phyloP scores from a whole-genome alignment of 2,888 invertebrate genomes.

The Diarsia mendica region DNA sequence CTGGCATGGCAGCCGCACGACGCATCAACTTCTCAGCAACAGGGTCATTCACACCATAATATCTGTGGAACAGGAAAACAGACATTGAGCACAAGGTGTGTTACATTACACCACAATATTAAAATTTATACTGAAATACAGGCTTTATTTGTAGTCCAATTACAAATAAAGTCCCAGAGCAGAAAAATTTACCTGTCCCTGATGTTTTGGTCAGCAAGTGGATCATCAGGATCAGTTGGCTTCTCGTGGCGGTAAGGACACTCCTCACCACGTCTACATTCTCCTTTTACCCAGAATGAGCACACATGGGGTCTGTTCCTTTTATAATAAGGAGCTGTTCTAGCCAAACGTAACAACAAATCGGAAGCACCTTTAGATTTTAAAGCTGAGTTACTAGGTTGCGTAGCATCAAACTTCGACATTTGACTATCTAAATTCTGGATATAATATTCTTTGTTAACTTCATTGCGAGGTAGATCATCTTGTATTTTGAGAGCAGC shows the following conservation, averaged over 20 bases:
- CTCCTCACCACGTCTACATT: constrained; percentile 98
- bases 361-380: constrained; percentile 95
- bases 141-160: background rate
- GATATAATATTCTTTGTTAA: constrained; percentile 98
- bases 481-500: constrained; percentile 97
- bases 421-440: constrained; percentile 96
- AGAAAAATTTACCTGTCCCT: constrained; percentile 92
- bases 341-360: constrained; percentile 95
- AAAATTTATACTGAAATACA: background rate
- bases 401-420: constrained; percentile 87
- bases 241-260: constrained; percentile 99
- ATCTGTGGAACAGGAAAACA: constrained; percentile 84
- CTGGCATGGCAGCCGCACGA: constrained; percentile 97
- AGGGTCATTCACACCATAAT: constrained; percentile 98
- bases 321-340: constrained; percentile 98
- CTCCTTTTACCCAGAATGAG: constrained; percentile 99
- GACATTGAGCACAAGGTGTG: background rate
- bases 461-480: constrained; percentile 97
- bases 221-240: constrained; percentile 99
- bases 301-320: constrained; percentile 98
- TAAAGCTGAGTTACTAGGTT: constrained; percentile 91
- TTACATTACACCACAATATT: background rate
- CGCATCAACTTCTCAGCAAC: constrained; percentile 98
- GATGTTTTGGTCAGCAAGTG: constrained; percentile 98
- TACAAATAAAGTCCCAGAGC: background rate